Percentiles rank a stretch among this genome's conserved stretches.
These are phyloP conservation scores for Caenorhabditis doughertyi DNA, from an alignment of 2,888 invertebrate genomes.

Conservation along the genomic window DNA sequence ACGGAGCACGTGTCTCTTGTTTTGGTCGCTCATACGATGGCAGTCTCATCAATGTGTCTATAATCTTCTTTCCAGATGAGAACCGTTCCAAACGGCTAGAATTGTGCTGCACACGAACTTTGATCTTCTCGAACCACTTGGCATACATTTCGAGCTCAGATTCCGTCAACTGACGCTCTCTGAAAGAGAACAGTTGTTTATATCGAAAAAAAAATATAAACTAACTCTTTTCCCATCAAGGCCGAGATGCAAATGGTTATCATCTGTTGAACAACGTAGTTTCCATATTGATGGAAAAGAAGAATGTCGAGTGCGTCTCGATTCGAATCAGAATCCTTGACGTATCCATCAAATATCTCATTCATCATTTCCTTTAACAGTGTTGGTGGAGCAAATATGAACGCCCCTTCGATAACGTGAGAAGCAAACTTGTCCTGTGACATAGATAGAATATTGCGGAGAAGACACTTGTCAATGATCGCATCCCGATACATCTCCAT, in stretches of 20 bases:
- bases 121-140: slow-evolving; percentile 57
- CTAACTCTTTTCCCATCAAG: slow-evolving; percentile 61
- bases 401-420: slow-evolving; percentile 78
- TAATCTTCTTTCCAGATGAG: slow-evolving; percentile 80
- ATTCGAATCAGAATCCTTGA: slow-evolving; percentile 65
- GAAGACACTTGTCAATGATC: slow-evolving; percentile 74
- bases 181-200: slow-evolving; percentile 12
- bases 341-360: slow-evolving; percentile 76
- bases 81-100: slow-evolving; percentile 60
- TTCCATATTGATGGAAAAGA: slow-evolving; percentile 80
- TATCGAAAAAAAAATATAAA: not conserved
- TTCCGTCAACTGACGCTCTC: slow-evolving; percentile 47
- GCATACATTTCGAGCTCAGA: slow-evolving; percentile 29
- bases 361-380: slow-evolving; percentile 71
- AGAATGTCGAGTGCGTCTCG: slow-evolving; percentile 74
- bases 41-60: slow-evolving; percentile 62
- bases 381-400: slow-evolving; percentile 65
- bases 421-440: slow-evolving; percentile 79
- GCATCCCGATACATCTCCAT: slow-evolving; percentile 69
- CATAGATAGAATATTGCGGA: slow-evolving; percentile 74
- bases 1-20: not conserved
- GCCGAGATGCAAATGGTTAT: slow-evolving; percentile 70
- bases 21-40: not conserved
- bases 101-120: slow-evolving; percentile 26
- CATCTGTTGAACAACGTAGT: slow-evolving; percentile 79